Evolutionary conservation across 2,888 invertebrate species (phyloP), one percentile per base, ranked within the genome.

Genomic region (Lasioglossum zephyrum): DNA sequence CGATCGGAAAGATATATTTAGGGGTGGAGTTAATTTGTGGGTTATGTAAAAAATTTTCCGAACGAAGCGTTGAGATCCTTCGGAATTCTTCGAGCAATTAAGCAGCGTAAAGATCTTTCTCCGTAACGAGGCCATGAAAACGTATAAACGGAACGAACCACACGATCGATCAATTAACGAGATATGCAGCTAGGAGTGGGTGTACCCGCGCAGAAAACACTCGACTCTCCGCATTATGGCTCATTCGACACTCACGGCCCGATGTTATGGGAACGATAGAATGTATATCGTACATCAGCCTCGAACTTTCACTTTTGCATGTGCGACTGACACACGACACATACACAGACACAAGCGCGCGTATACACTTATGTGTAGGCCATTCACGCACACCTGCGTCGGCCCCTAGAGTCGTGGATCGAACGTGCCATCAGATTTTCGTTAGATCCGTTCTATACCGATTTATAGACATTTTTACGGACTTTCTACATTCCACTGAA

Each of bases 251-350:
- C 87, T 88, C 87, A 78, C 81, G 11, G 60, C 86, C 74, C 86
- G 87, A 90, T 89, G 87, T 89, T 88, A 91, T 84, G 85, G 85
- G 86, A 89, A 87, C 89, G 90, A 92, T 78, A 78, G 75, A 75
- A 83, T 83, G 77, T 93, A 92, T 93, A 93, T 91, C 91, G 91
- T 92, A 91, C 90, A 87, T 92, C 91, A 89, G 92, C 87, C 87
- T 89, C 89, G 80, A 91, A 93, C 93, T 93, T 93, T 93, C 93
- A 93, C 93, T 93, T 93, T 90, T 90, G 87, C 89, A 87, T 91
- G 87, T 88, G 89, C 88, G 90, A 91, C 90, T 87, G 90, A 91
- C 89, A 90, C 74, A 63, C 90, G 89, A 89, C 88, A 81, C 73
- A 76, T 3, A 44, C 9, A 9, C 11, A 11, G 60, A 36, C 44